Base-by-base conservation (phyloP, 1,140 invertebrate genomes). In the Penaeus indicus region DNA sequence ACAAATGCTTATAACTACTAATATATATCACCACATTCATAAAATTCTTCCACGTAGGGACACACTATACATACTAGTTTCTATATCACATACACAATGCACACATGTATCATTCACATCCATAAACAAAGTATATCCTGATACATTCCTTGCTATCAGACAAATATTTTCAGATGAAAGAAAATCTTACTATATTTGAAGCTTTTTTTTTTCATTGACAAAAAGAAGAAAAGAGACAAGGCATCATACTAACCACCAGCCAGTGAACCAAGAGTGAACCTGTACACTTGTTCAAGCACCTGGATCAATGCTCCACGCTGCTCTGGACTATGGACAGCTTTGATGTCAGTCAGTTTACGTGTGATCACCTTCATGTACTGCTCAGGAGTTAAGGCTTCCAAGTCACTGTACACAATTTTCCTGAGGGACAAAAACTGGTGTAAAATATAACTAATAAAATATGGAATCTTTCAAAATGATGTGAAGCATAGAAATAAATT, bases 361-460 rank as follows among this genome's bases (percentile, higher is more conserved):
- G 96, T 98, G 86, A 97, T 97, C 93, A 97, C 96, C 93, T 97
- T 98, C 93, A 97, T 97, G 93, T 98, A 98, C 93, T 98, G 97
- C 93, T 98, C 97, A 4, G 99, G 98, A 84, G 98, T 97, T 91
- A 99, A 97, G 84, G 95, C 94, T 93, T 97, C 97, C 85, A 99
- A 94, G 93, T 99, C 99, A 92, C 96, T 96, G 93, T 98, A 99
- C 27, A 97, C 95, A 91, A 99, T 96, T 92, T 96, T 95, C 91
- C 97, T 98, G 94, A 91, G 94, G 94, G 91, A 82, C 90, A 92
- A 67, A 72, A 18, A 60, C 62, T 62, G 22, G 25, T 62, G 62
- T 54, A 8, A 54, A 54, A 54, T 16, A 54, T 54, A 16, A 54
- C 54, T 11, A 16, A 54, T 16, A 54, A 47, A 10, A 47, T 47